Evolutionary conservation across 1,140 invertebrate genomes (phyloP).

Genomic region (Achatina immaculata): DNA sequence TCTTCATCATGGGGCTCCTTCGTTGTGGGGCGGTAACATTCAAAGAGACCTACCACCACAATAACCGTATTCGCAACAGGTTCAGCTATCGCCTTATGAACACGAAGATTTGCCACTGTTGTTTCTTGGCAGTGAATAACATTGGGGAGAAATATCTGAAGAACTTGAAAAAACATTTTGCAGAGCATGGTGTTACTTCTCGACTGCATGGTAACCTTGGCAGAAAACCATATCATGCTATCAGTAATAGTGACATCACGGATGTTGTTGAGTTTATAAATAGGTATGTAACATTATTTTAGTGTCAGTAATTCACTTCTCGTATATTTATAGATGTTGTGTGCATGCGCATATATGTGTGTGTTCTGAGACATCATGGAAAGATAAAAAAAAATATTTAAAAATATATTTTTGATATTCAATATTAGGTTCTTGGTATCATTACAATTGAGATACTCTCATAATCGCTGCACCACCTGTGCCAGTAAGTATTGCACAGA

Average conservation of each 20-base stretch:
- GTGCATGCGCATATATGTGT: too few species aligned
- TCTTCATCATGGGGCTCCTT: slow-evolving; percentile 28
- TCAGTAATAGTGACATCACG: slow-evolving; percentile 1
- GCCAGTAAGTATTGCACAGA: too few species aligned
- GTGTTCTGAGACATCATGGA: background rate
- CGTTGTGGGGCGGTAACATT: slow-evolving; percentile 2
- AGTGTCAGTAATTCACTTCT: background rate
- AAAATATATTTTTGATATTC: too few species aligned
- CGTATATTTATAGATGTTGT: too few species aligned
- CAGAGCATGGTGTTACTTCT: slow-evolving; percentile 1
- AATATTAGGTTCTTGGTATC: too few species aligned
- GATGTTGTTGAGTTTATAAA: slow-evolving; percentile 25
- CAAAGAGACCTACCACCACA: background rate
- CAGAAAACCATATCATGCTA: slow-evolving; percentile 27
- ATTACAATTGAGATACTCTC: too few species aligned
- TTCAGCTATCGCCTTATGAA: slow-evolving; percentile 19
- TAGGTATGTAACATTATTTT: slow-evolving; percentile 3
- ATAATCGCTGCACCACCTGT: too few species aligned
- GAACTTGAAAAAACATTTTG: slow-evolving; percentile 27
- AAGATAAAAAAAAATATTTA: too few species aligned
- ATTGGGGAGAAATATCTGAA: slow-evolving; percentile 28
- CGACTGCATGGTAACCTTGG: slow-evolving; percentile 17
- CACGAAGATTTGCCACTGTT: slow-evolving; percentile 20
- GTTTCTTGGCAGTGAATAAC: slow-evolving; percentile 22
- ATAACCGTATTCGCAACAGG: background rate